Conservation (phyloP, 2,113 vertebrate species). For the Amia ocellicauda region DNA sequence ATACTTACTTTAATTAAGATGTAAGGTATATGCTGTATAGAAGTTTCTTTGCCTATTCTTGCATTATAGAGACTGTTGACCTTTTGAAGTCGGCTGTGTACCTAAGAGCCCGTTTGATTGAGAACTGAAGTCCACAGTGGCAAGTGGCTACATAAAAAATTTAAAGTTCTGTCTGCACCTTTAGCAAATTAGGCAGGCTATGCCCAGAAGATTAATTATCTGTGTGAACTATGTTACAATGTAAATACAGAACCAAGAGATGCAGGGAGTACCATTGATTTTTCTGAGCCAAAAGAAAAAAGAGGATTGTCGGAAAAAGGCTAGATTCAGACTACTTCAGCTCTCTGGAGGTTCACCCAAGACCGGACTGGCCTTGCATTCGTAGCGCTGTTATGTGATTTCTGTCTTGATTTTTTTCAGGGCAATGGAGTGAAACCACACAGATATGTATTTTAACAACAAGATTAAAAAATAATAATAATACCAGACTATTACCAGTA, state of each 20-base stretch:
- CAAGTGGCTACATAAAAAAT: not conserved
- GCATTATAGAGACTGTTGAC: not conserved
- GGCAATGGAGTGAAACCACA: too few relatives aligned
- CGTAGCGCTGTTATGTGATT: too few relatives aligned
- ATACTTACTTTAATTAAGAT: too few relatives aligned
- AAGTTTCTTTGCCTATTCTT: not conserved
- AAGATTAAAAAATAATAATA: too few relatives aligned
- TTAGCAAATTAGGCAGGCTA: not conserved
- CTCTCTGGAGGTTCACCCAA: too few relatives aligned
- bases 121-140: not conserved
- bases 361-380: too few relatives aligned
- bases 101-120: too few relatives aligned
- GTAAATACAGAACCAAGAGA: not conserved
- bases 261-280: not conserved
- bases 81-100: not conserved
- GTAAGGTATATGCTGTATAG: too few relatives aligned
- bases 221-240: not conserved
- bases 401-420: too few relatives aligned
- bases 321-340: not conserved
- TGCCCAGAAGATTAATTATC: not conserved
- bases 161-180: too few relatives aligned
- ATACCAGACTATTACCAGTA: too few relatives aligned
- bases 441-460: too few relatives aligned
- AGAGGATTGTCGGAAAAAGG: not conserved
- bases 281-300: not conserved